Base-by-base conservation (phyloP, 53 echinoderm and acorn worm species). In the Pentamera pediparva region DNA sequence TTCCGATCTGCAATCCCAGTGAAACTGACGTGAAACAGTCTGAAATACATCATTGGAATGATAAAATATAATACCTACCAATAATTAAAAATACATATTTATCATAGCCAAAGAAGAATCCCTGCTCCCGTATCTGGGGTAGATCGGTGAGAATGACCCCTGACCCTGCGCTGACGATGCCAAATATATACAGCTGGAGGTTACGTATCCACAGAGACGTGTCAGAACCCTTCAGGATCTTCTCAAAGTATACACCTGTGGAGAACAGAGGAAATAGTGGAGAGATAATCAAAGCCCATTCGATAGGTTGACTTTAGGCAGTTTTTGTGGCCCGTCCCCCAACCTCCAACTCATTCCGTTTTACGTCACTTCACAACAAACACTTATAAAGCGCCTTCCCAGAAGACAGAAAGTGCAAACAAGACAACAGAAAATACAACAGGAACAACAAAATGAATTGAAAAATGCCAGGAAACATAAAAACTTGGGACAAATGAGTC, bases 191-290 rank as follows among this genome's bases (percentile, higher is more conserved):
- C 85, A 98, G 91, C 89, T 98, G 98, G 22, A 91, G 82, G 56
- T 98, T 98, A 32, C 98, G 85, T 76, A 98, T 92, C 91, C 91
- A 98, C 35, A 96, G 81, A 19, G 88, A 59, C 3, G 98, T 91
- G 27, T 85, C 88, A 4, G 98, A 84, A 3, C 98, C 98, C 74
- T 96, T 96, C 50, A 96, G 63, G 24, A 96, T 91, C 53, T 96
- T 96, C 75, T 96, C 98, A 83, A 96, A 96, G 75, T 96, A 96
- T 19, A 96, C 98, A 88, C 98, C 98, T 96, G 81, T 36, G 50
- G 41, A 32, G 40, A 57, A 39, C 53, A 25, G 28, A 7, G 34
- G n/a, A 53, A 63, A 22, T n/a, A n/a, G n/a, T n/a, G n/a, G n/a
- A n/a, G n/a, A n/a, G n/a, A n/a, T n/a, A n/a, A n/a, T n/a, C n/a